Base-by-base conservation (phyloP, 2,797 vertebrate genomes). In the Muscicapa comitata region DNA sequence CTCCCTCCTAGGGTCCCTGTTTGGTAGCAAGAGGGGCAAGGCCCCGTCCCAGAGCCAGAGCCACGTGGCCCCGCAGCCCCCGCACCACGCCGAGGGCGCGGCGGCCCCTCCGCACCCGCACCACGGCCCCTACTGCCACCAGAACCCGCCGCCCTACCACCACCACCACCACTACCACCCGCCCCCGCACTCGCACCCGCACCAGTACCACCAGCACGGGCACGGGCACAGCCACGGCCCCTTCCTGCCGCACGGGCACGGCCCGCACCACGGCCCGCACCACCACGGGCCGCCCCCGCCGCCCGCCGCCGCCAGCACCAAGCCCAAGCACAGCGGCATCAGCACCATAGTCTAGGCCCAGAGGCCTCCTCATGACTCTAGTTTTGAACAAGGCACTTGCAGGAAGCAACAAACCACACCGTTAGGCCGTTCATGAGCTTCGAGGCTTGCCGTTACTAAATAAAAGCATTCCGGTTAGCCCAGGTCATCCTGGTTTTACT, bases 161-260 rank as follows among this genome's bases (percentile, higher is more conserved):
- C 99, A 99, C 97, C 99, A 99, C 95, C 99, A 99, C 97, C 99
- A 99, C 98, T 99, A 99, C 92, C 99, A 99, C 97, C 99, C 99
- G 0, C 99, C 99, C 1, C 98, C 98, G 63, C 99, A 99, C 90
- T 99, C 98, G 97, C 59, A 45, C 66, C 67, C 67, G 10, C 98
- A 99, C 96, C 99, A 98, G 37, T 98, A 98, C 65, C 99, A 98
- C 92, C 96, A 95, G 57, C 72, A 75, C 45, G 45, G 72, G 5
- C 72, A 75, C 35, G 57, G 72, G 8, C 71, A 74, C 43, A 19
- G 26, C 57, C 57, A 55, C 54, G n/a, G 54, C 54, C 31, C 54
- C 54, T 75, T 33, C 57, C 35, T 75, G 73, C 57, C 57, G 11
- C 91, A 98, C 13, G 85, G 94, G 4, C 80, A 67, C 42, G 23